Evolutionary conservation across 2,888 invertebrate species (phyloP), one percentile per base, ranked within the genome.

Genomic region (Euproctis similis): DNA sequence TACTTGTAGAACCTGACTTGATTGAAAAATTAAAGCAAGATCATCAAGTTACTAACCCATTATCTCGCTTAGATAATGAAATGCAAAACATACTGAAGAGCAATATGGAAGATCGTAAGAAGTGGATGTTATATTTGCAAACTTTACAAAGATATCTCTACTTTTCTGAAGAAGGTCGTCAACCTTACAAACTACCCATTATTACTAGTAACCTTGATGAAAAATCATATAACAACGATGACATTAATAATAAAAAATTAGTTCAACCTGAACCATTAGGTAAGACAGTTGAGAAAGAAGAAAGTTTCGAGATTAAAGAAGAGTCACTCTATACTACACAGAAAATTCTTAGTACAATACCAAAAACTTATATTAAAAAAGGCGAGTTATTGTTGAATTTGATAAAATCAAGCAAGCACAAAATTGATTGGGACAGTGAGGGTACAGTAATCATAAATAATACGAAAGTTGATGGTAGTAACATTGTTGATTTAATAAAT

Each of bases 81-180:
- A 19, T 19, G 19, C 19, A 19, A 19, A 19, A 19, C n/a, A 19
- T 6, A 7, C 3, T 19, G 8, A 19, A 19, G 4, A 19, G 19
- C n/a, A n/a, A 19, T 3, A 19, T n/a, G 8, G 8, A 19, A 8
- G 8, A 19, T 19, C 19, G 19, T 19, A 19, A 19, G 4, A 19
- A 19, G 19, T 19, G 19, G 19, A 6, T 19, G 19, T 19, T 19
- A 19, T 19, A 19, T 19, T 19, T 19, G 8, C 19, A 19, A 19
- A 19, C 19, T n/a, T n/a, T 19, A 19, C 19, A 19, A 19, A 19
- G 4, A 19, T 19, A 19, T n/a, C 19, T 19, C n/a, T n/a, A 19
- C 19, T 19, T 19, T 19, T n/a, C n/a, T n/a, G 19, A 3, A 21
- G 21, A 9, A 4, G 10, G 10, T 9, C 3, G 21, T 9, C 21